These are phyloP conservation scores for Alca torda DNA, from an alignment of 2,797 vertebrate genomes.

Conservation along the genomic window DNA sequence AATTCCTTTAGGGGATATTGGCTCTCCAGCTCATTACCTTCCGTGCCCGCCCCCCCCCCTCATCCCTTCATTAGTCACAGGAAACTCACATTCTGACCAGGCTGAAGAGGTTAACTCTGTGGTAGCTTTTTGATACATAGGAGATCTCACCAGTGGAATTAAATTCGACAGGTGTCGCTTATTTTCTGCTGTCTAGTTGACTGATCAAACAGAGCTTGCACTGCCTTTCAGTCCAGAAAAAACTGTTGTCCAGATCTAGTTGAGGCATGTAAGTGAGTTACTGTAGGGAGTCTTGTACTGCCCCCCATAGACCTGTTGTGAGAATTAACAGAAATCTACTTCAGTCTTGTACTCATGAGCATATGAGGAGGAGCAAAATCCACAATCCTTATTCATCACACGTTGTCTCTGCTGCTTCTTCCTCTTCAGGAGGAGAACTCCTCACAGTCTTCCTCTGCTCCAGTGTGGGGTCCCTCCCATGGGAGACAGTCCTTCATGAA, in stretches of 20 bases:
- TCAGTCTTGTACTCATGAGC: not conserved
- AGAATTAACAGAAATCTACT: not conserved
- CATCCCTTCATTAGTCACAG: not conserved
- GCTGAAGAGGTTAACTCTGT: not conserved
- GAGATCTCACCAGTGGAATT: not conserved
- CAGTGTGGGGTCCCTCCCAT: not conserved
- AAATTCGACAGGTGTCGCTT: not conserved
- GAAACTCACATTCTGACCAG: not conserved
- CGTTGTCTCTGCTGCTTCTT: not conserved
- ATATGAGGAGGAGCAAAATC: not conserved
- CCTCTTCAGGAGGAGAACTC: not conserved
- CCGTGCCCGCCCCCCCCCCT: too few species aligned
- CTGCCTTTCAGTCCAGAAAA: not conserved
- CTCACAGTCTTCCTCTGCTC: not conserved
- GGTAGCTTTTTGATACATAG: not conserved
- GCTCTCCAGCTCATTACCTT: not conserved
- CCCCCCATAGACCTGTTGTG: not conserved
- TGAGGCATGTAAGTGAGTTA: not conserved
- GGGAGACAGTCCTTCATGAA: not conserved
- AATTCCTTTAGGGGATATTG: not conserved
- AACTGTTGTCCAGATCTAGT: not conserved
- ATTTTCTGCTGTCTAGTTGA: not conserved
- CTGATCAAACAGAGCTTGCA: not conserved
- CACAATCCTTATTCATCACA: not conserved
- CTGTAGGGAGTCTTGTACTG: not conserved